Evolutionary conservation across 2,797 vertebrate genomes (phyloP), one percentile per base, ranked within the genome.

Genomic region (Forpus xanthops): DNA sequence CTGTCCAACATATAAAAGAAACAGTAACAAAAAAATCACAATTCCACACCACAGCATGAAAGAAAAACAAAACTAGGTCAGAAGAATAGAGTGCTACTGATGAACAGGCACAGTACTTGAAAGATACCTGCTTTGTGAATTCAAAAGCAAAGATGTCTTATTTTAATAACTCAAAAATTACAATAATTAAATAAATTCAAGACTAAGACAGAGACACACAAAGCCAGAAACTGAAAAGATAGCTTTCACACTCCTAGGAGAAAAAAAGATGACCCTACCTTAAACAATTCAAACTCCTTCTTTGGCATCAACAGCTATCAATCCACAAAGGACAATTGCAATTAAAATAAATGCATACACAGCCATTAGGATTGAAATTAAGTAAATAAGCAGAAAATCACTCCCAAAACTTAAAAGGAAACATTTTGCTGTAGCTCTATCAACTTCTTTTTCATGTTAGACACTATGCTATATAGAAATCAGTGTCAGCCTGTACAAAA

Each of bases 281-380:
- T 99, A 97, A 99, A 99, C 98, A 99, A 98, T 97, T 99, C 99
- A 99, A 99, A 99, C 96, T 99, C 99, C 98, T 98, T 99, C 98
- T 99, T 99, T 99, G 99, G 99, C 99, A 99, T 99, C 98, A 99
- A 98, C 18, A 99, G 98, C 99, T 99, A 98, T 88, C 88, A 93
- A 97, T 87, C 96, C 94, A 97, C 56, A 94, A 96, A 89, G 86
- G 96, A 94, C 82, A 98, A 96, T 96, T 87, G 86, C 83, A 94
- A 94, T 95, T 92, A 94, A 94, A 97, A 91, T 96, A 94, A 97
- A 93, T 45, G 80, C 27, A 91, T 11, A 74, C 42, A 55, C 42
- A 86, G 19, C 45, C 45, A 84, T 85, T 82, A 89, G 61, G 56
- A 78, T 6, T 10, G 2, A 82, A 44, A 35, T 53, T 42, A 80